phyloP scores from a whole-genome alignment of 2,797 vertebrate species.

The Botia almorhae region DNA sequence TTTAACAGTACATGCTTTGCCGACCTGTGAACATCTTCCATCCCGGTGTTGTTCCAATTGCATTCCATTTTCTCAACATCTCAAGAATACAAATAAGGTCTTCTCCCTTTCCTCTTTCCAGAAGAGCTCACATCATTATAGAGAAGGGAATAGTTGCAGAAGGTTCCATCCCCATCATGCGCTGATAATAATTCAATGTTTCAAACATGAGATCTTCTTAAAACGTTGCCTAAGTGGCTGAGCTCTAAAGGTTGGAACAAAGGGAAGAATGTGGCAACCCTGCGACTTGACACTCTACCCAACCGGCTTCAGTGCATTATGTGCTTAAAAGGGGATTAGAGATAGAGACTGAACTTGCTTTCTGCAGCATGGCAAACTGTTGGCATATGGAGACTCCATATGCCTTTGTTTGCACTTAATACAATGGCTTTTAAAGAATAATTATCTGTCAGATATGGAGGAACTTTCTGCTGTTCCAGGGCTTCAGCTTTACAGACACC shows the following conservation, averaged over 20 bases:
- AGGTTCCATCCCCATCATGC: conserved; percentile 33
- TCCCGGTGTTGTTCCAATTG: conserved; percentile 31
- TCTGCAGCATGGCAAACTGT: conserved; percentile 33
- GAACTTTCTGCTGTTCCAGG: conserved; percentile 2
- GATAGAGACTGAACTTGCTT: conserved; percentile 38
- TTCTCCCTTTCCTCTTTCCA: conserved; percentile 12
- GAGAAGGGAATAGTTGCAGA: conserved; percentile 39
- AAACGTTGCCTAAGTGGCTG: conserved; percentile 43
- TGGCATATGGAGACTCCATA: conserved; percentile 33
- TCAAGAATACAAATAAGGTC: conserved; percentile 37
- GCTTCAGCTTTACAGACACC: background rate
- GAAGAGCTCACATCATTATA: conserved; percentile 42
- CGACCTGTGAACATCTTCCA: conserved; percentile 26
- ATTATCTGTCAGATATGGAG: background rate
- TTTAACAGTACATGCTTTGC: background rate
- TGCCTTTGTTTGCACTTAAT: conserved; percentile 44
- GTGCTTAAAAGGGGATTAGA: conserved; percentile 50
- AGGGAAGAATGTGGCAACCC: conserved; percentile 50
- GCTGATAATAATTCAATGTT: conserved; percentile 59
- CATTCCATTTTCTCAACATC: conserved; percentile 26
- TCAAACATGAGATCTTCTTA: conserved; percentile 56
- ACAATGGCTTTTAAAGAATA: conserved; percentile 32
- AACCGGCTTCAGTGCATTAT: conserved; percentile 44
- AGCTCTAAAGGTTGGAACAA: conserved; percentile 55
- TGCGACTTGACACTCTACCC: conserved; percentile 41